Base-by-base conservation (phyloP, 2,797 vertebrate genomes). In the Sparus aurata region DNA sequence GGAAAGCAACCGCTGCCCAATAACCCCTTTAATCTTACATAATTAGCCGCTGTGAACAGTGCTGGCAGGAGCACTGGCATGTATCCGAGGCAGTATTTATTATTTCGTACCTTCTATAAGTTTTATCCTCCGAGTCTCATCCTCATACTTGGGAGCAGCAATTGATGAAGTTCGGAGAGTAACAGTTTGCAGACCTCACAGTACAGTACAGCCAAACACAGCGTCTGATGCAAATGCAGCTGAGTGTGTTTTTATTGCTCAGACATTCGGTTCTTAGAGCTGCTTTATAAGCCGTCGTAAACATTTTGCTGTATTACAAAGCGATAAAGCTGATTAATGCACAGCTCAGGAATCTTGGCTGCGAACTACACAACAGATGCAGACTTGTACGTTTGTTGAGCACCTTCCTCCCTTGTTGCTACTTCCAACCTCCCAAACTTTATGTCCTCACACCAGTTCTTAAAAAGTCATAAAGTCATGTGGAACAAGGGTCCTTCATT, bases 261-360 rank as follows among this genome's bases (percentile, higher is more conserved):
- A 27, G 15, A 58, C 13, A 57, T 66, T 45, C 62, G 52, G 25
- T 69, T 69, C 52, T 58, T 22, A 61, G 18, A 68, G 53, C 53
- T 67, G n/a, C 62, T 77, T 71, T 30, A 61, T 60, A 27, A 41
- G 38, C 18, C 22, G 66, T 71, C 47, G 67, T 69, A 80, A 76
- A 76, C 22, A 66, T 63, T 69, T 65, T 49, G 50, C 63, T 79
- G 46, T 45, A 63, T 71, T 65, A 68, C 30, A 77, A 74, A 74
- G 70, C 65, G n/a, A 72, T 79, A 76, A 65, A 87, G 49, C 25
- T 66, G 69, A 85, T 76, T 75, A 38, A 84, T 71, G 50, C 17
- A 55, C 46, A 27, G 49, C 59, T 75, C 65, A 13, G 61, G 83
- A 73, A 67, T 53, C 13, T 55, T 69, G 58, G 66, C 69, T 69